These are phyloP conservation scores for Percopsis transmontana DNA, from an alignment of 2,113 vertebrate genomes.

Conservation along the genomic window DNA sequence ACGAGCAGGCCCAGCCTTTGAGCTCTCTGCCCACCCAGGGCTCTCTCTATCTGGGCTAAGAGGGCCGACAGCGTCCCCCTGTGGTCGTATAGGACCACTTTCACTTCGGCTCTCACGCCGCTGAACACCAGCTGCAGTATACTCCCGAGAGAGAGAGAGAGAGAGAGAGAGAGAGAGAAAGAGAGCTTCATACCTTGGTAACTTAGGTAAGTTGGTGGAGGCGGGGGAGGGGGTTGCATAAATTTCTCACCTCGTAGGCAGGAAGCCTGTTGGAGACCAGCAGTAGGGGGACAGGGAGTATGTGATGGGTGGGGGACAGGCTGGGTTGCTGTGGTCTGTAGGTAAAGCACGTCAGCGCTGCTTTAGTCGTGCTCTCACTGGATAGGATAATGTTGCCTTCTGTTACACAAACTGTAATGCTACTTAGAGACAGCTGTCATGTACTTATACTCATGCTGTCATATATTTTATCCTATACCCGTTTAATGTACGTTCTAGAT, in stretches of 20 bases:
- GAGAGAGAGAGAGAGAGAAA: not conserved
- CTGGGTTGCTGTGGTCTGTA: conserved; percentile 8
- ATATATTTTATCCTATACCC: too few relatives aligned
- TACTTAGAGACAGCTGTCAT: too few relatives aligned
- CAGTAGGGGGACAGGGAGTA: conserved; percentile 60
- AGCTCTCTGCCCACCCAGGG: conserved; percentile 65
- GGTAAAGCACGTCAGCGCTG: conserved; percentile 35
- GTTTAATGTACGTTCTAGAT: too few relatives aligned
- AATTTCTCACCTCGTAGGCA: conserved; percentile 81
- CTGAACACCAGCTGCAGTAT: conserved; percentile 80
- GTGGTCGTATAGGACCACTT: conserved; percentile 80
- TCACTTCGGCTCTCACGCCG: conserved; percentile 70
- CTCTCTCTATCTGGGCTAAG: conserved; percentile 70
- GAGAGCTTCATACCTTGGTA: not conserved
- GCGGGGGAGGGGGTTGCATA: too few relatives aligned
- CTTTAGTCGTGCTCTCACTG: conserved; percentile 22
- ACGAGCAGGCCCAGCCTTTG: conserved; percentile 82
- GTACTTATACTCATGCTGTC: too few relatives aligned
- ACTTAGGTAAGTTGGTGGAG: too few relatives aligned
- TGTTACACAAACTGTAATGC: not conserved
- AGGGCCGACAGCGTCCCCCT: conserved; percentile 78
- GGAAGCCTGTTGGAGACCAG: conserved; percentile 82
- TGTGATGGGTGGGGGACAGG: not conserved
- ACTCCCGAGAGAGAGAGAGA: not conserved
- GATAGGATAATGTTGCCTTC: not conserved